Conservation (phyloP, 2,888 invertebrate species). For the Leptinotarsa haldemani region DNA sequence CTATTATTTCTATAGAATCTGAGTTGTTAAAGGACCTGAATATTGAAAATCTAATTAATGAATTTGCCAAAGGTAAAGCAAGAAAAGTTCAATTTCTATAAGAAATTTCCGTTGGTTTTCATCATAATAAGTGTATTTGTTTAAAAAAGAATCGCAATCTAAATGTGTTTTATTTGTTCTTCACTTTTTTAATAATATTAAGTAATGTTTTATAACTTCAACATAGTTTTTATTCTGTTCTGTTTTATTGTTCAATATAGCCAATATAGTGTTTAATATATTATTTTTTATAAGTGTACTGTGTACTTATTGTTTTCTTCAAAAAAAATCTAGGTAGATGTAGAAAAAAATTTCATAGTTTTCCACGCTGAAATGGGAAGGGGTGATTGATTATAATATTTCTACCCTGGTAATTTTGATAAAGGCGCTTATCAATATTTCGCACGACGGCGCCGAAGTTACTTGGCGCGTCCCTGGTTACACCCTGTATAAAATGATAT, state of each 20-base stretch:
- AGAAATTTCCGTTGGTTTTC: not conserved
- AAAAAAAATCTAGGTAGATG: too few relatives aligned
- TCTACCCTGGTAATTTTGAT: too few relatives aligned
- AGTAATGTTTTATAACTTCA: slow-evolving; percentile 2
- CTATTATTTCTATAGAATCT: slow-evolving; percentile 15
- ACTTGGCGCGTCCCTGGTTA: too few relatives aligned
- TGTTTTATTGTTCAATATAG: not conserved
- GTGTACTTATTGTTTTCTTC: too few relatives aligned
- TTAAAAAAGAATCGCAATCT: not conserved
- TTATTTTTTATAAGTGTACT: too few relatives aligned
- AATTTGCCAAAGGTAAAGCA: slow-evolving; percentile 12
- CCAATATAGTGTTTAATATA: not conserved
- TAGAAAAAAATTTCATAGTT: too few relatives aligned
- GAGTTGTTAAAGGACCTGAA: slow-evolving; percentile 9
- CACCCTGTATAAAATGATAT: too few relatives aligned
- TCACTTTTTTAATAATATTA: not conserved
- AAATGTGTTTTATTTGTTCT: not conserved
- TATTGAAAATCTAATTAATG: slow-evolving; percentile 13
- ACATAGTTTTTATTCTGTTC: not conserved
- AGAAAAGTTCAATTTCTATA: not conserved
- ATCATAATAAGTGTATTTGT: not conserved
- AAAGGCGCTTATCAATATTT: too few relatives aligned
- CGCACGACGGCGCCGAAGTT: too few relatives aligned
- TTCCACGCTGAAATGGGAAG: too few relatives aligned
- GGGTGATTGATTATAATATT: too few relatives aligned